phyloP scores from a whole-genome alignment of 1,140 invertebrate species.

The Pseudomyrmex pallidus region DNA sequence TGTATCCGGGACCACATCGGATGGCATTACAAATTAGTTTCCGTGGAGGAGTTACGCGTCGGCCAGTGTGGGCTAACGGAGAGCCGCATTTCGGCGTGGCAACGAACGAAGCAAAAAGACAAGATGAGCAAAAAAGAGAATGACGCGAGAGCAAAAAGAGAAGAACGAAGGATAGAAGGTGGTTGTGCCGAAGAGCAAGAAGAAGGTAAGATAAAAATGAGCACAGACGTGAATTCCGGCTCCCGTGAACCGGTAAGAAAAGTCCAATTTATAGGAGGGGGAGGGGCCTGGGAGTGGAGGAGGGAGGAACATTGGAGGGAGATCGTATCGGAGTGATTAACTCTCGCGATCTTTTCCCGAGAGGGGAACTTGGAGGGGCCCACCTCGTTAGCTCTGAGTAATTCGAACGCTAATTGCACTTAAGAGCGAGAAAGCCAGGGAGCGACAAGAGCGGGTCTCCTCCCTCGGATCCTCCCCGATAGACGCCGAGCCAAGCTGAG shows the following conservation, averaged over 20 bases:
- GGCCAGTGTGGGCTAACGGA: slow-evolving; percentile 50
- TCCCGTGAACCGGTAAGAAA: slow-evolving; percentile 30
- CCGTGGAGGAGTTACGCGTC: neutral
- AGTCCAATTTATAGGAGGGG: no score
- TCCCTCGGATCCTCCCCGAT: slow-evolving; percentile 44
- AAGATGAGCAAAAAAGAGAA: slow-evolving; percentile 6
- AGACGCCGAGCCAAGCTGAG: slow-evolving; percentile 61
- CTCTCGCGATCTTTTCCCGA: slow-evolving; percentile 76
- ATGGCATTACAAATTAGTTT: slow-evolving; percentile 64
- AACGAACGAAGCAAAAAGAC: slow-evolving; percentile 15
- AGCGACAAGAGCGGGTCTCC: slow-evolving; percentile 48
- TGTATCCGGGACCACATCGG: slow-evolving; percentile 30
- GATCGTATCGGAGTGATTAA: slow-evolving; percentile 82
- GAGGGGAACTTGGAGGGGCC: slow-evolving; percentile 60
- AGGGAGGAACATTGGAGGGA: slow-evolving; percentile 58
- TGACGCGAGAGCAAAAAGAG: neutral
- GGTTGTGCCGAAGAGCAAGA: neutral
- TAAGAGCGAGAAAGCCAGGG: slow-evolving; percentile 74
- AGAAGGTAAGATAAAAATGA: slow-evolving; percentile 20
- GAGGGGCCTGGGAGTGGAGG: slow-evolving; percentile 21
- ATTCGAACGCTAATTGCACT: slow-evolving; percentile 83
- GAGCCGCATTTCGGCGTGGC: slow-evolving; percentile 58
- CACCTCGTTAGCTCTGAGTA: slow-evolving; percentile 83
- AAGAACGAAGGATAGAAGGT: neutral
- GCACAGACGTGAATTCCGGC: slow-evolving; percentile 64